Evolutionary conservation across 2,113 vertebrate species (phyloP).

Genomic region (Antigone vipio): DNA sequence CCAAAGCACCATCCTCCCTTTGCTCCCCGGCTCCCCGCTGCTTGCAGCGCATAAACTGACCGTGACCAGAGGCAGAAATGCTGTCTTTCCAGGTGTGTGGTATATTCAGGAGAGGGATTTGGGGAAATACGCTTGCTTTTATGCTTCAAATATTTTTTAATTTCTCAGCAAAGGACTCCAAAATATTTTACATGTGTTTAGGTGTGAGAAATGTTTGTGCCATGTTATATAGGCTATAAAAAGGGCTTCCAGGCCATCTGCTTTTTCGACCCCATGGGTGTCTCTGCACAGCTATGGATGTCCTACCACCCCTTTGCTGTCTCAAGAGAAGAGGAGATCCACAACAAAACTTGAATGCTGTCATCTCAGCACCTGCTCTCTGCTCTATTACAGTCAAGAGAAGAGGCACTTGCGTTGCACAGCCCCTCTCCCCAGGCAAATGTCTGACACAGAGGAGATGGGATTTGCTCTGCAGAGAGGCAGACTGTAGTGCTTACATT

Average conservation of each 20-base stretch:
- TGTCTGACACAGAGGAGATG: background rate
- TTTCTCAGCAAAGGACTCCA: background rate
- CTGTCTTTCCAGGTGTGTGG: too few species aligned
- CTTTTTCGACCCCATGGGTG: background rate
- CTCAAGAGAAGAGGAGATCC: background rate
- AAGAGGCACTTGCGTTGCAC: background rate
- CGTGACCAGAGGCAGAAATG: background rate
- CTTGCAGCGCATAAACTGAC: rapidly evolving
- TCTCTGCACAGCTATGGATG: background rate
- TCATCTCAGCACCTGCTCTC: background rate
- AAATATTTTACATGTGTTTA: background rate
- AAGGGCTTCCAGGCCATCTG: background rate
- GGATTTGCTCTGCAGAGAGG: background rate
- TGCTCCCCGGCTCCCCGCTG: background rate
- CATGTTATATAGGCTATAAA: rapidly evolving
- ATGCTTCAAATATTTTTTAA: background rate
- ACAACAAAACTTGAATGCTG: background rate
- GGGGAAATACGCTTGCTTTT: background rate
- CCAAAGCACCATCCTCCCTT: rapidly evolving
- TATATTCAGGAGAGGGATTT: background rate
- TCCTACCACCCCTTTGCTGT: background rate
- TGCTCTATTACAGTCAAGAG: background rate
- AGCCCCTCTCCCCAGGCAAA: background rate
- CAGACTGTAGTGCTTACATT: background rate
- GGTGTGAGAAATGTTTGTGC: background rate